These are phyloP conservation scores for Mya arenaria DNA, from an alignment of 1,140 invertebrate species.

Conservation along the genomic window DNA sequence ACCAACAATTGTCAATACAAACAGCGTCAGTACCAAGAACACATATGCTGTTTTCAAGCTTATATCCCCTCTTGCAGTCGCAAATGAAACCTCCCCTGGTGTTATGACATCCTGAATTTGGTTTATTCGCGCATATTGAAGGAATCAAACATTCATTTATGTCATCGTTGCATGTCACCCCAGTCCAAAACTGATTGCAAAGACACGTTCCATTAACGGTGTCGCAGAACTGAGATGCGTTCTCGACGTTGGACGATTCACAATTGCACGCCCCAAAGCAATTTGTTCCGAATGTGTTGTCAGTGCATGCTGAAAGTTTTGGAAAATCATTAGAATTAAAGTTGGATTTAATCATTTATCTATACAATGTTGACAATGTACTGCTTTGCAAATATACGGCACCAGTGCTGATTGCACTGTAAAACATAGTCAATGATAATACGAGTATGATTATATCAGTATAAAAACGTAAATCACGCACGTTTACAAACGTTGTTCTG, in stretches of 20 bases:
- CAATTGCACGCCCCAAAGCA: neutral
- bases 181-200: neutral
- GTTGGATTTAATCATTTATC: neutral
- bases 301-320: slow-evolving; percentile 1
- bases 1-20: too few species aligned
- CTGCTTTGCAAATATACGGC: neutral
- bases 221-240: neutral
- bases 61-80: neutral
- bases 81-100: neutral
- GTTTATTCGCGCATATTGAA: neutral
- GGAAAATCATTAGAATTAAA: neutral
- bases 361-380: neutral
- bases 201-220: neutral
- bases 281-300: slow-evolving; percentile 8
- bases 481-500: slow-evolving; percentile 3
- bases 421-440: neutral
- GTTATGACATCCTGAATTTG: slow-evolving; percentile 2
- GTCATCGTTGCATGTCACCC: neutral
- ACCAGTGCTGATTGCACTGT: neutral
- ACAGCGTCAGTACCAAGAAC: too few species aligned
- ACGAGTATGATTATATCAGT: too few species aligned
- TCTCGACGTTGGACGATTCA: neutral
- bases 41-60: too few species aligned
- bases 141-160: neutral
- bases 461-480: too few species aligned